Percentiles rank a stretch among this genome's conserved stretches.
Conservation (phyloP, 2,113 vertebrate species). For the Anser brachyrhynchus region DNA sequence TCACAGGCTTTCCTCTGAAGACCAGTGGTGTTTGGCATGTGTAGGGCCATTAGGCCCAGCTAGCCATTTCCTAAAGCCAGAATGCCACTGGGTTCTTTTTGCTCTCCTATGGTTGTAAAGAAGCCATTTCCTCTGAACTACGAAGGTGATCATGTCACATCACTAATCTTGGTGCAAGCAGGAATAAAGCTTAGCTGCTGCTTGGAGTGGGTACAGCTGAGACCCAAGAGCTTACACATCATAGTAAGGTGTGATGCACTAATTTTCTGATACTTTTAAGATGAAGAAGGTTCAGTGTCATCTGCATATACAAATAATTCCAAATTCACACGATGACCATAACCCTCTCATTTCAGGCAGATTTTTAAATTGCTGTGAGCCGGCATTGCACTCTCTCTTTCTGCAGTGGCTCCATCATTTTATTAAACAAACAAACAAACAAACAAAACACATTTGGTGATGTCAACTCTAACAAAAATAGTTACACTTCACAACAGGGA, state of each 20-base stretch:
- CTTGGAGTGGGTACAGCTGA: neutral
- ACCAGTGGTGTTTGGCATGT: neutral
- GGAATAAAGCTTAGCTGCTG: neutral
- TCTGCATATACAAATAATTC: neutral
- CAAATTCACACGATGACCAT: neutral
- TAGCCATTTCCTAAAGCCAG: neutral
- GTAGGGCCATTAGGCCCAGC: neutral
- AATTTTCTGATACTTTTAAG: neutral
- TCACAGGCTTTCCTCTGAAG: neutral
- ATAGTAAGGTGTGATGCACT: neutral
- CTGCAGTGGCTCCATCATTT: neutral
- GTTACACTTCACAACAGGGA: neutral
- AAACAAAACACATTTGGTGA: neutral
- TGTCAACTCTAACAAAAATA: neutral
- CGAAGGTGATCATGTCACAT: neutral
- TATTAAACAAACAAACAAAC: neutral
- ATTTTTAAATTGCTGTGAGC: neutral
- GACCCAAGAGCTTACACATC: neutral
- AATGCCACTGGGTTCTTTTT: neutral
- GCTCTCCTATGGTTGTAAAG: neutral
- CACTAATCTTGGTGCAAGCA: neutral
- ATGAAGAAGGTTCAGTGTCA: neutral
- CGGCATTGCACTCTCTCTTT: neutral
- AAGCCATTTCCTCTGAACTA: neutral
- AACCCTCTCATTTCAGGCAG: neutral